Evolutionary conservation across 1,140 invertebrate species (phyloP).

Genomic region (Diploscapter pachys): DNA sequence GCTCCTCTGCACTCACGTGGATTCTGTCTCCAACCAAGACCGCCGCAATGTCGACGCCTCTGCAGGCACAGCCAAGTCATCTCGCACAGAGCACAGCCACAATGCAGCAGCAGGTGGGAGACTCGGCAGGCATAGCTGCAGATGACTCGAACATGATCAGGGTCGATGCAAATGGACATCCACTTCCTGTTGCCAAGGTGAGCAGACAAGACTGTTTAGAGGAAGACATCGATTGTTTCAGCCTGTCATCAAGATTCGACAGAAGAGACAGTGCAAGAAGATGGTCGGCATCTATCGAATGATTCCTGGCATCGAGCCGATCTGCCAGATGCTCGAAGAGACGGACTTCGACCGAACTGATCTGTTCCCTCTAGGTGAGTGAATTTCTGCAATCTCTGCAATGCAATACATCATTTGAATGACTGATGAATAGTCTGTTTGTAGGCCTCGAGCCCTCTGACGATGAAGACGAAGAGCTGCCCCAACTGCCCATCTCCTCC

Average conservation of each 20-base stretch:
- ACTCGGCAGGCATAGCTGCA: not conserved
- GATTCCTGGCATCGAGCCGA: not conserved
- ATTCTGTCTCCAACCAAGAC: not conserved
- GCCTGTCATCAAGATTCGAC: not conserved
- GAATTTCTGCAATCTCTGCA: not conserved
- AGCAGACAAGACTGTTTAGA: not conserved
- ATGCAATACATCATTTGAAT: not conserved
- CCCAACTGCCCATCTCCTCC: not conserved
- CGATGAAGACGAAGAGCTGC: not conserved
- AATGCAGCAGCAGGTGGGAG: not conserved
- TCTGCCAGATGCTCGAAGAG: conserved; percentile 3
- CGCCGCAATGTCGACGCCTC: not conserved
- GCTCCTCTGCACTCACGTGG: not conserved
- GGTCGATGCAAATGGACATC: no score
- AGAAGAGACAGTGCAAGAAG: conserved; percentile 1
- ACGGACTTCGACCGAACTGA: conserved; percentile 5
- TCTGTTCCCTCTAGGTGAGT: conserved; percentile 4
- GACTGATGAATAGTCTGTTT: not conserved
- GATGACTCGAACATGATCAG: conserved; percentile 2
- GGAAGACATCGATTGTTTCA: not conserved
- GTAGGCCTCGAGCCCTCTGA: not conserved
- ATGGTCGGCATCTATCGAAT: conserved; percentile 11
- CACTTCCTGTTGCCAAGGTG: not conserved
- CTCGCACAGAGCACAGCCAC: not conserved
- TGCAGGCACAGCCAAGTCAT: not conserved